A percentile compares a stretch with the other conserved stretches of the same genome.
phyloP scores from a whole-genome alignment of 2,797 vertebrate genomes.

The Ctenopoma multispine region DNA sequence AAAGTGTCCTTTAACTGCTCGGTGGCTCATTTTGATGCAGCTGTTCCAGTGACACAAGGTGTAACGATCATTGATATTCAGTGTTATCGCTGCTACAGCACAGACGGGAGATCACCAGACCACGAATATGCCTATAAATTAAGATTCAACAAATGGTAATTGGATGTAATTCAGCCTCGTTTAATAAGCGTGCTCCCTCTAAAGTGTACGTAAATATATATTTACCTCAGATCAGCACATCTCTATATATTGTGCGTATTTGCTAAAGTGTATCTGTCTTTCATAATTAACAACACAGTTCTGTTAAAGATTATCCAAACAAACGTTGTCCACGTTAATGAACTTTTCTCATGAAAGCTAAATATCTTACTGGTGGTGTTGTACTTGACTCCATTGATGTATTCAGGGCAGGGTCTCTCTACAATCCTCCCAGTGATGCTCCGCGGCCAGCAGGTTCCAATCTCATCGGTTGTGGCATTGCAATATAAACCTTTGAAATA shows the following conservation, averaged over 20 bases:
- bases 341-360: slow-evolving; percentile 30
- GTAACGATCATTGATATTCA: slow-evolving; percentile 39
- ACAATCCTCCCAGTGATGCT: slow-evolving; percentile 90
- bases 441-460: slow-evolving; percentile 98
- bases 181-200: not conserved
- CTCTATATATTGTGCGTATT: not conserved
- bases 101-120: not conserved
- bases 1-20: slow-evolving; percentile 10
- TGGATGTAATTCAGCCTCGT: not conserved
- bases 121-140: not conserved
- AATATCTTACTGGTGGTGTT: slow-evolving; percentile 93
- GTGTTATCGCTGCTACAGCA: slow-evolving; percentile 13
- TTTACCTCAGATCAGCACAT: not conserved
- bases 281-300: too few species aligned
- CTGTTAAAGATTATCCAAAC: not conserved
- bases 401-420: slow-evolving; percentile 95
- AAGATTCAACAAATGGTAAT: not conserved
- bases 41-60: slow-evolving; percentile 35
- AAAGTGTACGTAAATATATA: too few species aligned
- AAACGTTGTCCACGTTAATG: not conserved
- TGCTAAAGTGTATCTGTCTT: not conserved
- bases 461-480: slow-evolving; percentile 94
- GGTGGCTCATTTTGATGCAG: slow-evolving; percentile 21
- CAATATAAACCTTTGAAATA: slow-evolving; percentile 87
- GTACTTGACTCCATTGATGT: slow-evolving; percentile 97